Evolutionary conservation across 92 coral and sea anemone genomes (phyloP), one percentile per base, ranked within the genome.

Genomic region (Parazoanthus darwini): DNA sequence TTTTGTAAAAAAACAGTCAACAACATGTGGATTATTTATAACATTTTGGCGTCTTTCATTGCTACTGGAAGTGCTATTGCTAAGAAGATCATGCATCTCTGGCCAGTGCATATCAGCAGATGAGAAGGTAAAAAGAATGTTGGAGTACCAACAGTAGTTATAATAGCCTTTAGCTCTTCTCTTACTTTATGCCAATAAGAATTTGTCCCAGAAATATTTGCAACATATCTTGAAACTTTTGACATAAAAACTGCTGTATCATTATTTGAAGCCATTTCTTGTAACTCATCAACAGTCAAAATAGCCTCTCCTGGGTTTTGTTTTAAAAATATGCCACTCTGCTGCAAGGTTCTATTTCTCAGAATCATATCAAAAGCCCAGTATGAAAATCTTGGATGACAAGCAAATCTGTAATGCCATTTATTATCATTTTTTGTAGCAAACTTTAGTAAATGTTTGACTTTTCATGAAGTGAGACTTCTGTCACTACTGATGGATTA

Each of bases 41-140:
- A 93, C 90, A 93, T 89, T 89, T 66, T 86, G 91, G 29, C 92
- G 88, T 81, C 89, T 92, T 77, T 73, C 88, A 35, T 89, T 86
- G 88, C 93, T 93, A 88, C 68, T 79, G 25, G 44, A 42, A 81
- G 26, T 89, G 76, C 36, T 39, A 75, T 68, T 54, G 13, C 68
- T 56, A 82, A 86, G 79, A 9, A 89, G 74, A 50, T 68, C 78
- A 88, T 88, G 93, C 79, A 93, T 59, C 23, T 59, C 68, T 59
- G 68, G 68, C 68, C 68, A 59, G 68, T 59, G 68, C 68, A 59
- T 59, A 77, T 91, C 95, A 85, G 95, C 95, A 22, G 95, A 91
- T 63, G 95, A 93, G 86, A 93, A 91, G 9, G 95, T 93, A 72
- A 93, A 93, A 93, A 93, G 85, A 93, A 73, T 82, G 94, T 91